Base-by-base conservation (phyloP, 1,140 invertebrate species). In the Psilanteris sp. region DNA sequence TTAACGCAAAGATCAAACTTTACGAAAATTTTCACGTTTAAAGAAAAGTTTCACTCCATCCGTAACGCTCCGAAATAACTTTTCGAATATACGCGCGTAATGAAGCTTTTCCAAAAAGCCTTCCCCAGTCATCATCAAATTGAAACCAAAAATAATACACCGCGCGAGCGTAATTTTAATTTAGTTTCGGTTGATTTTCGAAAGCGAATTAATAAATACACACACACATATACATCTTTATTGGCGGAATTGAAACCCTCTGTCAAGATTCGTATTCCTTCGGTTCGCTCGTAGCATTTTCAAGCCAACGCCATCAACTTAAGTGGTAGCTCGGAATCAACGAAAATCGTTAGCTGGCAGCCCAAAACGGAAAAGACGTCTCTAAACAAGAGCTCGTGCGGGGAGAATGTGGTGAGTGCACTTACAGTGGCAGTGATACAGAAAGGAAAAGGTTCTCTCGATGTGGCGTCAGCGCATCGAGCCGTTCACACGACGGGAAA, bases 401-500 rank as follows among this genome's bases (percentile, higher is more conserved):
- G 22, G 37, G 31, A 43, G 52, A 50, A 59, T 70, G 73, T 37
- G 36, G 57, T 27, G 59, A 67, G 54, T 48, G 67, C 55, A 72
- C 57, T 72, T 66, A 66, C 55, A 70, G 31, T 29, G 22, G 41
- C 41, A 64, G 43, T 59, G 59, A 66, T 66, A 64, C 43, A 52
- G 61, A 71, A 77, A 62, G 67, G 37, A 67, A 71, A 66, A 67
- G 48, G 54, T 64, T 80, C 57, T 80, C 57, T 59, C 62, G 54
- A 68, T 31, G 41, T 41, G 31, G 37, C 32, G 54, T 67, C 55
- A 41, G 52, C 18, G 36, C 39, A 66, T 76, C 52, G 59, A 75
- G 37, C 57, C 34, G 70, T 55, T 78, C 61, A 68, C 55, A 68
- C 62, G 44, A 75, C 36, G 66, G 46, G 62, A 73, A 78, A 84